phyloP scores from a whole-genome alignment of 2,888 invertebrate genomes.

The Vesta saturnalis region DNA sequence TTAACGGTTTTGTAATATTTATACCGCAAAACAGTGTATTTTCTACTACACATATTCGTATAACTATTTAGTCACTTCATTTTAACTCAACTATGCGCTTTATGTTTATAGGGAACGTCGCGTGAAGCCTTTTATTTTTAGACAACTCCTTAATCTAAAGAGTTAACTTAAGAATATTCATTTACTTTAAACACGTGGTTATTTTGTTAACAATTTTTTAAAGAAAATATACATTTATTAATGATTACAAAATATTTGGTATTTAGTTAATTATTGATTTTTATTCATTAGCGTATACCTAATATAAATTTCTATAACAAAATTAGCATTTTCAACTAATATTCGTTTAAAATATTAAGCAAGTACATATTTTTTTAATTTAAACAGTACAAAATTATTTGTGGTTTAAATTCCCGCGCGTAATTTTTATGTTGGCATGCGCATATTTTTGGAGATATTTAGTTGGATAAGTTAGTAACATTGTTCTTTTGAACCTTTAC shows the following conservation, averaged over 20 bases:
- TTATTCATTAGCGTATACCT: background rate
- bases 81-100: conserved; percentile 56
- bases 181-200: conserved; percentile 18
- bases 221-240: too few species aligned
- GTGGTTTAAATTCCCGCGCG: background rate
- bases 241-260: too few species aligned
- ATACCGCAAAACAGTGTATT: conserved; percentile 25
- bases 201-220: background rate
- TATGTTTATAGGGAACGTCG: conserved; percentile 57
- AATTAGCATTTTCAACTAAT: too few species aligned
- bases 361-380: too few species aligned
- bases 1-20: conserved; percentile 21
- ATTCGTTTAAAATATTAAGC: too few species aligned
- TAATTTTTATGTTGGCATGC: background rate
- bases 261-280: too few species aligned
- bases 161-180: conserved; percentile 36
- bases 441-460: background rate
- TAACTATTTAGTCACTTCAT: conserved; percentile 53
- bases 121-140: conserved; percentile 59
- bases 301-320: too few species aligned
- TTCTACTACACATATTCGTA: conserved; percentile 44
- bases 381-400: background rate
- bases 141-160: conserved; percentile 52
- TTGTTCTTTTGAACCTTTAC: conserved; percentile 9
- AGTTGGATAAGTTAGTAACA: background rate